These are phyloP conservation scores for Lissonota sp. DNA, from an alignment of 2,888 invertebrate species.

Conservation along the genomic window DNA sequence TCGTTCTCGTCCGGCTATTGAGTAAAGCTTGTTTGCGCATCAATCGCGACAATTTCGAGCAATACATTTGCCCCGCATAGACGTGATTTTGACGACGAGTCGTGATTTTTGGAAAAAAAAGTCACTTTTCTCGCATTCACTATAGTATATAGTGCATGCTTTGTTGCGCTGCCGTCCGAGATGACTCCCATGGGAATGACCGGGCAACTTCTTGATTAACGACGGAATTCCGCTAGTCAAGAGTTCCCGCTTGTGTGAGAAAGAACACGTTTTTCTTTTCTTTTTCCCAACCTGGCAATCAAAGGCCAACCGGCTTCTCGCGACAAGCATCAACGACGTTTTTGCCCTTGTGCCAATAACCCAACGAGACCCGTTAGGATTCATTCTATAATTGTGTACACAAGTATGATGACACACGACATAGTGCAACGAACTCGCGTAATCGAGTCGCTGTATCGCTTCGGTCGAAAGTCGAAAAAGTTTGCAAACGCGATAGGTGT, in stretches of 20 bases:
- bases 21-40: slow-evolving; percentile 24
- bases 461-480: slow-evolving; percentile 28
- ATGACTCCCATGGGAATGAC: slow-evolving; percentile 1
- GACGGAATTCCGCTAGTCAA: no score
- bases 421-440: slow-evolving; percentile 41
- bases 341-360: slow-evolving; percentile 19
- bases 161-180: not conserved
- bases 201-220: slow-evolving; percentile 16
- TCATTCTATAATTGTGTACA: slow-evolving; percentile 2
- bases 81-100: slow-evolving; percentile 26
- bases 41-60: not conserved
- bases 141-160: no score
- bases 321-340: not conserved
- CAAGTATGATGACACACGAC: not conserved
- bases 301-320: slow-evolving; percentile 11
- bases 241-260: no score
- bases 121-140: not conserved
- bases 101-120: not conserved
- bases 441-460: slow-evolving; percentile 32
- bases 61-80: not conserved
- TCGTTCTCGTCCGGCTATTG: slow-evolving; percentile 13
- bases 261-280: not conserved
- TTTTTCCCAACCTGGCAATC: slow-evolving; percentile 4
- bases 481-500: not conserved
- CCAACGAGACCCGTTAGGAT: slow-evolving; percentile 39